Evolutionary conservation across 2,888 invertebrate genomes (phyloP), one percentile per base, ranked within the genome.

Genomic region (Alitta virens): DNA sequence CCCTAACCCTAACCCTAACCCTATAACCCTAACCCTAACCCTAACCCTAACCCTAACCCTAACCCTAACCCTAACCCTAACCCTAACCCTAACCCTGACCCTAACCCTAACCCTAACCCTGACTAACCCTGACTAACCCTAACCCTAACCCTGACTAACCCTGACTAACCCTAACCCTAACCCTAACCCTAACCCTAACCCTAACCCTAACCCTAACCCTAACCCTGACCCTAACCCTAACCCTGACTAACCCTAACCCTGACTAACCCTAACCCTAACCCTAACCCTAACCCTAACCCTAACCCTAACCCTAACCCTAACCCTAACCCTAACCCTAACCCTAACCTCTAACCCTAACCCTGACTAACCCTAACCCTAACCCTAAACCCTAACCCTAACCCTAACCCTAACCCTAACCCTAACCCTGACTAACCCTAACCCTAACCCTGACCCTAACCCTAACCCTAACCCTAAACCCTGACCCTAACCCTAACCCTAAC

Each of bases 241-340:
- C 55, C 38, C 27, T 65, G 65, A 56, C 62, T 62, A 62, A 62
- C 62, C 62, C 62, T 55, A 55, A 55, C 58, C 52, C 60, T 66
- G 60, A 59, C 60, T 60, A 63, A 59, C 63, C 63, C 60, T 55
- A 60, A 59, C n/a, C 63, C 63, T 63, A 63, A 63, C 55, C 26
- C 26, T 25, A 55, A 25, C 55, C 55, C 26, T 25, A 55, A 21
- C 55, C 55, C 62, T 63, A 67, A 66, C 65, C 67, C 65, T 59
- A 60, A 67, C 66, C 65, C 66, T 62, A 67, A 67, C 66, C 68
- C 56, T 55, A 63, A 54, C 63, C 63, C 57, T 56, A 64, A 50
- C 60, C 64, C 57, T 56, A 61, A 56, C 64, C 64, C 61, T 61
- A n/a, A n/a, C n/a, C n/a, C n/a, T n/a, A n/a, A n/a, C n/a, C n/a